Conservation (phyloP, 1,140 invertebrate genomes). For the Drosophila subpulchrella region DNA sequence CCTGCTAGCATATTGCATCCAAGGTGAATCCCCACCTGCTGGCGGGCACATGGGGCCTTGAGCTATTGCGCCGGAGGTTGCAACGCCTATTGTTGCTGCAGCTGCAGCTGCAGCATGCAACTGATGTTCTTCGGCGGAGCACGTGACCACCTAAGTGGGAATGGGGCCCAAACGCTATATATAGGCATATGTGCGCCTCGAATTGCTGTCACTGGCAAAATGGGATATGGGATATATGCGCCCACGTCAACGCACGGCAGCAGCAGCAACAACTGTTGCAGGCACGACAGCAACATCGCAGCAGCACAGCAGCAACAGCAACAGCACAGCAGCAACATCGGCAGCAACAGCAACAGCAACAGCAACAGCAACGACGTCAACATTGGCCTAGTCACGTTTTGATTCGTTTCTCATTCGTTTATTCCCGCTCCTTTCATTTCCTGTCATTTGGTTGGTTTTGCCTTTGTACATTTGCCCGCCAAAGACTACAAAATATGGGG, state of each 20-base stretch:
- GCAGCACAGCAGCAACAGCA: conserved; percentile 9
- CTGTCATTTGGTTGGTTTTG: conserved; percentile 10
- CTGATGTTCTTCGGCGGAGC: not conserved
- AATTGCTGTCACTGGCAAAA: conserved; percentile 62
- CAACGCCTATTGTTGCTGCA: conserved; percentile 1
- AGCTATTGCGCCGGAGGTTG: not conserved
- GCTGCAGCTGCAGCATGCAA: conserved; percentile 2
- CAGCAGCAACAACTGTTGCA: conserved; percentile 7
- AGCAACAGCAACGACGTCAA: conserved; percentile 38
- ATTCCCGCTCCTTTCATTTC: conserved; percentile 14
- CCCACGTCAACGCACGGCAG: conserved; percentile 24
- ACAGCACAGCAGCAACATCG: not conserved
- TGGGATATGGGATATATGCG: conserved; percentile 36
- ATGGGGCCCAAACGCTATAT: conserved; percentile 9
- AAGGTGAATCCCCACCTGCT: not conserved
- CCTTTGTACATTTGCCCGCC: conserved; percentile 7
- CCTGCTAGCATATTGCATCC: too few species aligned
- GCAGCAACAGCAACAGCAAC: conserved; percentile 6
- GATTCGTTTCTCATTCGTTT: conserved; percentile 25
- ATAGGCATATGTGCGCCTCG: conserved; percentile 46
- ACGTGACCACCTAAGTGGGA: not conserved
- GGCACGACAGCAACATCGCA: conserved; percentile 2
- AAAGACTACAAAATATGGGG: not conserved
- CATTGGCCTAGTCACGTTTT: conserved; percentile 76
- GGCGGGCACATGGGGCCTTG: not conserved